Conservation (phyloP, 1,140 invertebrate genomes). For the Aphelenchoides besseyi region DNA sequence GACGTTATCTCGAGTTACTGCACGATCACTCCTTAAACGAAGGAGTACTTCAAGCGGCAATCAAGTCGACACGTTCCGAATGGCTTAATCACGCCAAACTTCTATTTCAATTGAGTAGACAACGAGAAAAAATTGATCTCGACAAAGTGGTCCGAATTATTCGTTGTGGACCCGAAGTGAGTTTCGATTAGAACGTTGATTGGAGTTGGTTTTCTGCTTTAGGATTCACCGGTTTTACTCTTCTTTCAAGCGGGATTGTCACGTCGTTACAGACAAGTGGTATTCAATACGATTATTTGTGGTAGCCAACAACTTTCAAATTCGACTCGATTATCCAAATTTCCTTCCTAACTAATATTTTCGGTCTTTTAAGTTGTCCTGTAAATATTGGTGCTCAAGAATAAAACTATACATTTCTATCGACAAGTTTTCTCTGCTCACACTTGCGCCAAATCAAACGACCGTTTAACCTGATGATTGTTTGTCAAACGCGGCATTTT, state of each 20-base stretch:
- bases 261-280: conserved; percentile 35
- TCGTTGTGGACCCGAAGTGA: conserved; percentile 33
- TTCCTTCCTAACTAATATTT: neutral
- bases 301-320: neutral
- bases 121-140: conserved; percentile 33
- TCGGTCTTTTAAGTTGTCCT: too few relatives aligned
- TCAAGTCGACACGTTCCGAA: conserved; percentile 32
- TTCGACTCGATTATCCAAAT: conserved; percentile 1
- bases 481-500: too few relatives aligned
- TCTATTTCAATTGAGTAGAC: conserved; percentile 36
- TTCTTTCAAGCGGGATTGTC: conserved; percentile 42
- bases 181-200: conserved; percentile 1
- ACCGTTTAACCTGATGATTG: too few relatives aligned
- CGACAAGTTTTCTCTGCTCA: too few relatives aligned
- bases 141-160: conserved; percentile 31
- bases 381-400: too few relatives aligned
- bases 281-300: conserved; percentile 34
- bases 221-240: conserved; percentile 42
- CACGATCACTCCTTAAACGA: conserved; percentile 20
- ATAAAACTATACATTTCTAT: too few relatives aligned
- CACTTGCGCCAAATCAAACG: too few relatives aligned
- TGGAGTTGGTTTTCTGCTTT: conserved; percentile 14
- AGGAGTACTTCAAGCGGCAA: conserved; percentile 26
- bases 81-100: conserved; percentile 48
- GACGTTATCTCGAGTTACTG: conserved; percentile 33